Percentiles rank a stretch among this genome's conserved stretches.
Evolutionary conservation across 2,113 vertebrate genomes (phyloP).

Genomic region (Mola mola): DNA sequence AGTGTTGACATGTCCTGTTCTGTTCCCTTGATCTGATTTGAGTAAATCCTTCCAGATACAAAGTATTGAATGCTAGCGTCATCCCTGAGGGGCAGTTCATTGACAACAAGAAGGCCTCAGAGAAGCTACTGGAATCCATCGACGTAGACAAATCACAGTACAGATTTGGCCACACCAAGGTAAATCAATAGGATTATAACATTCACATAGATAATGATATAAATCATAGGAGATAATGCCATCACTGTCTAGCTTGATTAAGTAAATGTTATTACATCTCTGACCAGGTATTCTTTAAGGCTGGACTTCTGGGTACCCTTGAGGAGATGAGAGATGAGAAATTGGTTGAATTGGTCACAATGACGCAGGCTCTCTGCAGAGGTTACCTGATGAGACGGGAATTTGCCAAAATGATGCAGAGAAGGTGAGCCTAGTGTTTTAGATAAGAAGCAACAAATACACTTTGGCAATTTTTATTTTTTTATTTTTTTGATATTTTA

Average conservation of each 20-base stretch:
- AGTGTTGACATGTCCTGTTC: too few relatives aligned
- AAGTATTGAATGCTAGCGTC: slow-evolving; percentile 85
- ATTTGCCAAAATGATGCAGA: slow-evolving; percentile 89
- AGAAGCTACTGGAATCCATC: slow-evolving; percentile 89
- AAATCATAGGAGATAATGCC: too few relatives aligned
- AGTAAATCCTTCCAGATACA: slow-evolving; percentile 67
- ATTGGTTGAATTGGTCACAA: slow-evolving; percentile 89
- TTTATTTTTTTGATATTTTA: too few relatives aligned
- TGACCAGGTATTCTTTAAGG: slow-evolving; percentile 94
- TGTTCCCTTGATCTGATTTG: background rate
- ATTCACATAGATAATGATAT: too few relatives aligned
- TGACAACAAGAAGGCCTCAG: slow-evolving; percentile 90
- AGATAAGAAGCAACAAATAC: too few relatives aligned
- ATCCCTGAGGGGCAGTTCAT: slow-evolving; percentile 89
- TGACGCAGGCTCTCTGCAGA: slow-evolving; percentile 91
- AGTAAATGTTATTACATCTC: too few relatives aligned
- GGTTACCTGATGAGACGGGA: slow-evolving; percentile 88
- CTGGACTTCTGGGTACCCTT: slow-evolving; percentile 89
- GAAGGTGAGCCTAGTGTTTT: too few relatives aligned
- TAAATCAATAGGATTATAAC: slow-evolving; percentile 65
- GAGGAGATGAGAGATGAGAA: slow-evolving; percentile 98
- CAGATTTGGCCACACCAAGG: slow-evolving; percentile 93
- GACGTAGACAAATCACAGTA: slow-evolving; percentile 90
- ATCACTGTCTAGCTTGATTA: background rate
- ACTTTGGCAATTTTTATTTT: too few relatives aligned